Conservation (phyloP, 2,888 invertebrate genomes). For the Lacanobia oleracea region DNA sequence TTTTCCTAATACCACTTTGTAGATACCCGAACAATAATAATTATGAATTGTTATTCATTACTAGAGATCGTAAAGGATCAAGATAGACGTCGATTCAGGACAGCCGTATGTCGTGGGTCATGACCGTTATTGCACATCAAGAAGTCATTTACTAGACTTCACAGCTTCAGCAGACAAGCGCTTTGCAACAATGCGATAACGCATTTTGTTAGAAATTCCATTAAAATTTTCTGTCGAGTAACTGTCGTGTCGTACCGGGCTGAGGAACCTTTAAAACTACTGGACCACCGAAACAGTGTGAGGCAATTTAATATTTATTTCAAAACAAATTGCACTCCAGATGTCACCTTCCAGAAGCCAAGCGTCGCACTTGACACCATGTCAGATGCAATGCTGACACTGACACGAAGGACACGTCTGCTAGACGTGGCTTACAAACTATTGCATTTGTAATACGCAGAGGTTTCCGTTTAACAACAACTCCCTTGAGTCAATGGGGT, state of each 20-base stretch:
- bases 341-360: constrained; percentile 2
- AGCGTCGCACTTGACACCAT: constrained; percentile 18
- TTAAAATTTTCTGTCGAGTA: background rate
- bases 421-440: constrained; percentile 19
- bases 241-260: too few relatives aligned
- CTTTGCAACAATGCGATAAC: background rate
- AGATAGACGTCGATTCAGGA: too few relatives aligned
- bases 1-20: too few relatives aligned
- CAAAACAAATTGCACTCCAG: constrained; percentile 9
- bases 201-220: background rate
- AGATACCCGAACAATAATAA: too few relatives aligned
- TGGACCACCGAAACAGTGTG: background rate
- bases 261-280: background rate
- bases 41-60: too few relatives aligned
- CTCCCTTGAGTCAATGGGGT: too few relatives aligned
- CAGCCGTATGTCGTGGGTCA: too few relatives aligned
- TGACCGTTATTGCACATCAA: too few relatives aligned
- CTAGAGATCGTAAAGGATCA: too few relatives aligned
- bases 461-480: too few relatives aligned
- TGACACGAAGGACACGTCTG: constrained; percentile 17
- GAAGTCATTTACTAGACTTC: too few relatives aligned
- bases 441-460: constrained; percentile 32
- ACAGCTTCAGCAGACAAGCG: background rate
- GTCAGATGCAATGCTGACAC: constrained; percentile 22
- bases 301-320: constrained; percentile 2